Evolutionary conservation across 2,797 vertebrate genomes (phyloP), one percentile per base, ranked within the genome.

Genomic region (Sebastes oblongus): DNA sequence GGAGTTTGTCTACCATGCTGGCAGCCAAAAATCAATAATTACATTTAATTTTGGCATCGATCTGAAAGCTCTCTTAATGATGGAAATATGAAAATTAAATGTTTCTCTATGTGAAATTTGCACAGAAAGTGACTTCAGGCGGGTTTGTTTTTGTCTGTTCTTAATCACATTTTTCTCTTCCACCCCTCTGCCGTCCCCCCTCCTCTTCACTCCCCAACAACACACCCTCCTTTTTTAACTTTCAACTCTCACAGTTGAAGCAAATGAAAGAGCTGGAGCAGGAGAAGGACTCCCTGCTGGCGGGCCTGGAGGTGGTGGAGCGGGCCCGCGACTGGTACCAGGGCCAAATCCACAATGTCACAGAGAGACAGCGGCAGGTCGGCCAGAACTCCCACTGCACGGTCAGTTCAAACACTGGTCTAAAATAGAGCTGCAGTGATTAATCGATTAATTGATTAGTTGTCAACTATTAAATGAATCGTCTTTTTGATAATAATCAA

Each of bases 201-300:
- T 7, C 16, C 9, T 36, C 29, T 34, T 78, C 24, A 27, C 56
- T 65, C 39, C 67, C 3, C 22, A 20, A 29, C 73, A 27, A 72
- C 64, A 25, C 13, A 7, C 9, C 24, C 25, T 18, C 56, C 68
- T 50, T 46, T 78, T 52, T 52, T 68, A 20, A 66, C 68, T 77
- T 71, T 72, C 14, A 13, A 39, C 66, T 84, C 71, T 3, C 71
- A 24, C 93, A 99, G 98, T 89, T 99, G 86, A 97, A 98, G 94
- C 96, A 96, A 93, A 96, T 98, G 97, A 97, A 97, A 91, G 97
- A 98, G 86, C 92, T 98, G 94, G 98, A 98, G 91, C 97, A 97
- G 91, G 98, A 98, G 93, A 97, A 98, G 89, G 98, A 98, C 84
- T 96, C 96, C 5, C 92, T 99, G 80, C 93, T 98, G 71, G 96